These are phyloP conservation scores for human (Homo sapiens) DNA, from an alignment of 2,113 vertebrate genomes.

Conservation along the genomic window DNA sequence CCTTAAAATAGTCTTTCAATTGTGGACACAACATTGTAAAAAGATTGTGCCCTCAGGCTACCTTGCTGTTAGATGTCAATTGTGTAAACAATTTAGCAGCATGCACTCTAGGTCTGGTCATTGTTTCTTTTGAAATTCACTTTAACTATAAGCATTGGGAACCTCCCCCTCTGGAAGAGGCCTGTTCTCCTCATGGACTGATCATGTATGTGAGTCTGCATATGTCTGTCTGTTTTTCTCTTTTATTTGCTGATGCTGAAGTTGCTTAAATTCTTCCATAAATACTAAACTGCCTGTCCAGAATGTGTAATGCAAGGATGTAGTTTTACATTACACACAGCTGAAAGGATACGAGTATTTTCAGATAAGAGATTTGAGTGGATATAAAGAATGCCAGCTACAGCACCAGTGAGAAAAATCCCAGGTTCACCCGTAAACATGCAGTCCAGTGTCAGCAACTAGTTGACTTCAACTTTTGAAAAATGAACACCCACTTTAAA, in stretches of 20 bases:
- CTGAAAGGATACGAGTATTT: not conserved
- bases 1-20: not conserved
- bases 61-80: not conserved
- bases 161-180: not conserved
- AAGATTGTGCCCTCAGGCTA: not conserved
- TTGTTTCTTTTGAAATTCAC: not conserved
- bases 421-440: not conserved
- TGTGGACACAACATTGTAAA: not conserved
- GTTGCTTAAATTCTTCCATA: not conserved
- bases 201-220: too few relatives aligned
- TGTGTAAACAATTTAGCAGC: not conserved
- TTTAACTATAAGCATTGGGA: not conserved
- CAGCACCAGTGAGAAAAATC: not conserved
- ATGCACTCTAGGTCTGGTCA: not conserved
- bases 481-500: slow-evolving; percentile 65
- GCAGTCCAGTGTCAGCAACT: not conserved
- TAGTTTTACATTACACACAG: not conserved
- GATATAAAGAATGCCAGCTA: not conserved
- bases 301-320: not conserved
- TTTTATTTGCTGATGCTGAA: not conserved
- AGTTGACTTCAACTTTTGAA: slow-evolving; percentile 55
- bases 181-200: not conserved
- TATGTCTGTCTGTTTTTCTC: too few relatives aligned
- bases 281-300: not conserved
- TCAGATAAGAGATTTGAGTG: not conserved